phyloP scores from a whole-genome alignment of 1,140 invertebrate genomes.

The Ips nitidus region DNA sequence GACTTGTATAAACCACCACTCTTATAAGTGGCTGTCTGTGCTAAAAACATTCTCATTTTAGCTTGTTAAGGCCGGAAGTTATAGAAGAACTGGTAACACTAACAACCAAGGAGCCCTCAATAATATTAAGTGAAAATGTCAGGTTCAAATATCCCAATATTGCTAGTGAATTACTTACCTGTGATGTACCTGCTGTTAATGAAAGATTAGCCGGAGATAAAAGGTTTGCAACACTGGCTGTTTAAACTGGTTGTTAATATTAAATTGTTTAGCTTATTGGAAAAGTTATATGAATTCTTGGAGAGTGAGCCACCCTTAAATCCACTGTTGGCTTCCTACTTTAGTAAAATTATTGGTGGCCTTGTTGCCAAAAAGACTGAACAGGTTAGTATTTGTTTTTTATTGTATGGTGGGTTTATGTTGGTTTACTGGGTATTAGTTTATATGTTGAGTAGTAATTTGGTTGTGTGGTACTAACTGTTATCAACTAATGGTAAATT shows the following conservation, averaged over 20 bases:
- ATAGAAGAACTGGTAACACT: conserved; percentile 84
- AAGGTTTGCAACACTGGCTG: conserved; percentile 37
- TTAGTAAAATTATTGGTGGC: conserved; percentile 90
- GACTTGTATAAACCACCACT: conserved; percentile 77
- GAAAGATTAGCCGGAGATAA: conserved; percentile 81
- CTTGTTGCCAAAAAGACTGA: conserved; percentile 79
- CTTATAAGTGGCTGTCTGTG: too few species aligned
- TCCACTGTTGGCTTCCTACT: conserved; percentile 92
- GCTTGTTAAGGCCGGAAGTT: conserved; percentile 79
- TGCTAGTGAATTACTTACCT: conserved; percentile 91
- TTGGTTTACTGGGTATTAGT: too few species aligned
- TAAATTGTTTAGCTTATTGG: conserved; percentile 59
- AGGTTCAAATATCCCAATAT: conserved; percentile 91
- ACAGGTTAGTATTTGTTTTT: conserved; percentile 59
- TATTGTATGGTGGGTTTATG: background rate
- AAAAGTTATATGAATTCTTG: conserved; percentile 86
- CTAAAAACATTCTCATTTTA: conserved; percentile 49
- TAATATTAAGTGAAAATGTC: conserved; percentile 72
- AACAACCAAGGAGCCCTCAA: conserved; percentile 81
- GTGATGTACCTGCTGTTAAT: conserved; percentile 82
- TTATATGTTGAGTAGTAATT: conserved; percentile 1
- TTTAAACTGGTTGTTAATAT: conserved; percentile 2
- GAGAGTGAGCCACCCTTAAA: conserved; percentile 85
- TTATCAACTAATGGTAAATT: too few species aligned
- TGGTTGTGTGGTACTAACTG: background rate